Evolutionary conservation across 2,888 invertebrate genomes (phyloP).

Genomic region (Herminia tarsipennalis): DNA sequence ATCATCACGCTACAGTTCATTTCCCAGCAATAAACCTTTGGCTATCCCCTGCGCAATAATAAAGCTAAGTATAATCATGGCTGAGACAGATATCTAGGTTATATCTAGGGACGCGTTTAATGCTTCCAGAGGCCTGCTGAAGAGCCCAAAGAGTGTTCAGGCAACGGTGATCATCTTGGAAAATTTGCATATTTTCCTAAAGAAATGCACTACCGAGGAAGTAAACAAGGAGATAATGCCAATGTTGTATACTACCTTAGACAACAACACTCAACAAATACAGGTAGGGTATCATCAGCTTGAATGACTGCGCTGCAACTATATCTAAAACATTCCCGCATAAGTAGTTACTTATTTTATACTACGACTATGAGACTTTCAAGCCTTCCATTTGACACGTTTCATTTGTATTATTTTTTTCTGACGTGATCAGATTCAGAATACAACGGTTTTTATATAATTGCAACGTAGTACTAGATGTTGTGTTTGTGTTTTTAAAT

Average conservation of each 20-base stretch:
- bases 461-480: constrained; percentile 2
- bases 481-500: not conserved
- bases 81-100: constrained; percentile 2
- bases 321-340: not conserved
- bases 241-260: constrained; percentile 94
- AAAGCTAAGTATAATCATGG: not conserved
- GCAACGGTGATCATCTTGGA: constrained; percentile 95
- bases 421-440: not conserved
- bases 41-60: too few relatives aligned
- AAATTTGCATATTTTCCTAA: constrained; percentile 94
- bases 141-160: constrained; percentile 92
- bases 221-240: constrained; percentile 93
- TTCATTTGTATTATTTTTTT: too few relatives aligned
- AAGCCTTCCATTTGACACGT: too few relatives aligned
- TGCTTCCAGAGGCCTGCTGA: constrained; percentile 87
- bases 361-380: too few relatives aligned
- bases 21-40: too few relatives aligned
- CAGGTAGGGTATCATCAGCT: constrained; percentile 87
- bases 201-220: constrained; percentile 93
- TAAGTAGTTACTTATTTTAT: too few relatives aligned
- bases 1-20: too few relatives aligned
- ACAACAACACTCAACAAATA: constrained; percentile 94
- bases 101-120: constrained; percentile 3
- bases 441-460: not conserved
- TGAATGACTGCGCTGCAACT: constrained; percentile 1